Evolutionary conservation across 2,888 invertebrate species (phyloP).

Genomic region (Apomyelois bistriatella): DNA sequence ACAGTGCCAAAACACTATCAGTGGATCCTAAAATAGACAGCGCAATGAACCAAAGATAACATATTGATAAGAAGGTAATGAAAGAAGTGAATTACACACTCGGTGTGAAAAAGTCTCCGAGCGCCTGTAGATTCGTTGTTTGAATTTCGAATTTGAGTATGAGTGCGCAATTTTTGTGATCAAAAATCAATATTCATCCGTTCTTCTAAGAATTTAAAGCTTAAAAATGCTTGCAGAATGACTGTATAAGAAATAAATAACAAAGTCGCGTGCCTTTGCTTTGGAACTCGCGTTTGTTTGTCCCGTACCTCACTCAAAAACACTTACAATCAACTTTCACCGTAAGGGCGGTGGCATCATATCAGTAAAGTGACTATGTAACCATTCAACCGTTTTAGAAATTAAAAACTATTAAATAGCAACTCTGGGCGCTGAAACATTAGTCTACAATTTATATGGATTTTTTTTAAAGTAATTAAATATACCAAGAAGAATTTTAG

Average conservation of each 20-base stretch:
- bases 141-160: constrained; percentile 45
- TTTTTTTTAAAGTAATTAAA: no score
- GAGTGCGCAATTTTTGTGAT: constrained; percentile 34
- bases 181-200: constrained; percentile 33
- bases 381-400: not conserved
- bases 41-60: not conserved
- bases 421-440: not conserved
- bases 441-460: no score
- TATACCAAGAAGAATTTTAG: no score
- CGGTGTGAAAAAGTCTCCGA: constrained; percentile 41
- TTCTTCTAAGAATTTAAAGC: constrained; percentile 31
- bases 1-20: not conserved
- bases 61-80: not conserved
- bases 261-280: constrained; percentile 46
- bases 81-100: constrained; percentile 27
- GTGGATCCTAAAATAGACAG: not conserved
- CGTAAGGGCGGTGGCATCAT: constrained; percentile 55
- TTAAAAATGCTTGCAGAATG: constrained; percentile 30
- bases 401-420: not conserved
- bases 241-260: constrained; percentile 36
- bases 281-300: constrained; percentile 45
- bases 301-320: constrained; percentile 54
- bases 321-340: constrained; percentile 69
- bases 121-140: constrained; percentile 36
- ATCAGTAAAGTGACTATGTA: constrained; percentile 18